These are phyloP conservation scores for Dolichoris vasculosae DNA, from an alignment of 1,140 invertebrate genomes.

Conservation along the genomic window DNA sequence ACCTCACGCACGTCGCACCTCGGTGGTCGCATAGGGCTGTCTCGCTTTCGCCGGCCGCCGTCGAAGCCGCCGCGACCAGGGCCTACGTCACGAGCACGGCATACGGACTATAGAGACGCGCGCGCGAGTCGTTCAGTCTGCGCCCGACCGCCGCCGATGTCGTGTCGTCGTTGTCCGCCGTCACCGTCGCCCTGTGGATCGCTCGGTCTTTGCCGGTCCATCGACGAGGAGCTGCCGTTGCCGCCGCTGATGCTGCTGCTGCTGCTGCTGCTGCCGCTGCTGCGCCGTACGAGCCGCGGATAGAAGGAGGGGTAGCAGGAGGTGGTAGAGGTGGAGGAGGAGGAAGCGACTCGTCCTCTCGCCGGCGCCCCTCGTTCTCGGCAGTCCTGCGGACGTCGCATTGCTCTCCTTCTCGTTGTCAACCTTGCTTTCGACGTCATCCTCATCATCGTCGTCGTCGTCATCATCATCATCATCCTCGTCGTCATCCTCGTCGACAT, in stretches of 20 bases:
- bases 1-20: background rate
- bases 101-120: constrained; percentile 1
- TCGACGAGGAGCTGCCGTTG: background rate
- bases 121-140: constrained; percentile 39
- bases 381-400: background rate
- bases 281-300: background rate
- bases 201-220: constrained; percentile 36
- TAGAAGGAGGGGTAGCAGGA: background rate
- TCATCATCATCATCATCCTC: background rate
- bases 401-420: background rate
- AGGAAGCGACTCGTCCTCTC: background rate
- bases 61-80: background rate
- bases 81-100: constrained; percentile 1
- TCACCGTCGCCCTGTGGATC: constrained; percentile 20
- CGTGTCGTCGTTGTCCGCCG: constrained; percentile 53
- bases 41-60: constrained; percentile 6
- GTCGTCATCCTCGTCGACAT: background rate
- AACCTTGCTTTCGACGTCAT: background rate
- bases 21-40: background rate
- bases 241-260: no score
- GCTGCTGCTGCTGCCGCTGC: background rate
- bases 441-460: background rate
- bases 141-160: constrained; percentile 60
- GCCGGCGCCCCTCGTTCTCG: background rate
- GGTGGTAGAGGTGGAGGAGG: background rate